Evolutionary conservation across 2,888 invertebrate species (phyloP).

Genomic region (Callosobruchus maculatus): DNA sequence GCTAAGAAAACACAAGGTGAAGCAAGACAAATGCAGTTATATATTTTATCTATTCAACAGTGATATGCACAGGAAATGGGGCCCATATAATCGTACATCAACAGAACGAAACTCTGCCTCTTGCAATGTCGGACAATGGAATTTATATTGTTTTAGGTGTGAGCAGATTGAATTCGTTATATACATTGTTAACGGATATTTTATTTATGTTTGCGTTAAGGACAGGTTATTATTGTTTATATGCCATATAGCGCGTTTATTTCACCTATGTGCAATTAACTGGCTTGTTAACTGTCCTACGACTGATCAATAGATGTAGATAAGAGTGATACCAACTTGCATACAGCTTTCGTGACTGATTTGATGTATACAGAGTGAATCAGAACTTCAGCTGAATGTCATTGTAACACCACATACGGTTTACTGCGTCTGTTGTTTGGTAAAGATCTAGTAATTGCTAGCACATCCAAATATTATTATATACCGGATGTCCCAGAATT

Average conservation of each 20-base stretch:
- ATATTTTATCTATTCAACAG: too few relatives aligned
- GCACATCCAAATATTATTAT: too few relatives aligned
- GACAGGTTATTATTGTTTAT: neutral
- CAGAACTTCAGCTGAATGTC: too few relatives aligned
- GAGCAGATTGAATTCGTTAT: neutral
- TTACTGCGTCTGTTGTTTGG: too few relatives aligned
- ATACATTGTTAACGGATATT: neutral
- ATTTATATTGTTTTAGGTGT: neutral
- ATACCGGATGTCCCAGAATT: too few relatives aligned
- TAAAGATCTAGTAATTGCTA: too few relatives aligned
- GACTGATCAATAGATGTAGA: neutral
- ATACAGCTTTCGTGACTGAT: neutral
- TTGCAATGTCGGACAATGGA: neutral
- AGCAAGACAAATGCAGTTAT: too few relatives aligned
- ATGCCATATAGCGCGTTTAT: neutral
- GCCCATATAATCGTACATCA: neutral
- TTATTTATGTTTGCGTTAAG: neutral
- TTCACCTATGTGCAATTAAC: neutral
- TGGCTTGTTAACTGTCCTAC: neutral
- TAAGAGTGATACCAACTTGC: neutral
- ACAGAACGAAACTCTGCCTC: neutral
- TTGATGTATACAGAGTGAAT: neutral
- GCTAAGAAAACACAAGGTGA: too few relatives aligned
- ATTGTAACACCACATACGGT: too few relatives aligned
- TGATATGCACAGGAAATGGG: neutral